Evolutionary conservation across 2,113 vertebrate genomes (phyloP).

Genomic region (Halcyon senegalensis): DNA sequence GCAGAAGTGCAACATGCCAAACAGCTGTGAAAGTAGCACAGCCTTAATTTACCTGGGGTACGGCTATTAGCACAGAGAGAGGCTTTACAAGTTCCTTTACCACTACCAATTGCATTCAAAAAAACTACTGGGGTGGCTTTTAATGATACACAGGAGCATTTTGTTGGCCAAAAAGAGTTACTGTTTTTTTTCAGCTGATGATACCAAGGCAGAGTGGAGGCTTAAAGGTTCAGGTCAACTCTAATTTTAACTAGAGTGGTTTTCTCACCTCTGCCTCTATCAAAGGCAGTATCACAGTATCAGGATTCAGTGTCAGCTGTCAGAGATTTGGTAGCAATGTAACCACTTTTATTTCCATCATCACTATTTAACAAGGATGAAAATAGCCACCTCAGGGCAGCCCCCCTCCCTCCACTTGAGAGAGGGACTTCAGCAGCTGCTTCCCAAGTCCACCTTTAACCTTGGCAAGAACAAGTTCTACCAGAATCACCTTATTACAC

Average conservation of each 20-base stretch:
- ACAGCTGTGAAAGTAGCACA: neutral
- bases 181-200: neutral
- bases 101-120: neutral
- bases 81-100: neutral
- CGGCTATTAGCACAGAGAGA: neutral
- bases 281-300: neutral
- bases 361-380: neutral
- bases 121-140: neutral
- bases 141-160: neutral
- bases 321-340: neutral
- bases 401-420: neutral
- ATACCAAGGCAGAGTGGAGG: neutral
- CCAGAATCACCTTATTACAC: neutral
- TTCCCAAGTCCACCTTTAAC: neutral
- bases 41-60: neutral
- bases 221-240: neutral
- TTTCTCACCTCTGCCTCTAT: neutral
- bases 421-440: neutral
- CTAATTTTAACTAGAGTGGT: neutral
- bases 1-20: neutral
- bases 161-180: neutral
- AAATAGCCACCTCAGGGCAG: neutral
- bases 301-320: constrained; percentile 19
- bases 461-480: neutral
- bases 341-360: neutral